Evolutionary conservation across 2,113 vertebrate genomes (phyloP), one percentile per base, ranked within the genome.

Genomic region (Pollimyrus isidori): DNA sequence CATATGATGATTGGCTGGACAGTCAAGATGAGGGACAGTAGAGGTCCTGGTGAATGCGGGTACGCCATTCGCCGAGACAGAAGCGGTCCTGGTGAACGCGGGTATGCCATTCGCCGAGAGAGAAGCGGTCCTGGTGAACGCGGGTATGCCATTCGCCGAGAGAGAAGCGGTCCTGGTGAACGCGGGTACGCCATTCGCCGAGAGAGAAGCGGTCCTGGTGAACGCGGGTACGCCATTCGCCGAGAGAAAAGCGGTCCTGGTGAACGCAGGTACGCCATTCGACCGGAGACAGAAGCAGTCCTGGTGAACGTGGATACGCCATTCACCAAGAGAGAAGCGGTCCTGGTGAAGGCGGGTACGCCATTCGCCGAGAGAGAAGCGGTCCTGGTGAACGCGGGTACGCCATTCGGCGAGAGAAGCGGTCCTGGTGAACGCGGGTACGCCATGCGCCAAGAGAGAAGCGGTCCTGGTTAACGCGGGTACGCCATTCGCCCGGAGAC

Each of bases 181-280:
- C 3, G 58, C 6, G 6, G 65, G 0, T 35, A 73, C 2, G 15
- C 11, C 26, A 35, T 65, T 65, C 10, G 62, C 5, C 6, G 3
- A 42, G 73, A 39, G 35, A 80, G 39, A 83, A 83, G 9, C 95
- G 93, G 86, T 7, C 45, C 45, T 49, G 48, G 23, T 3, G 58
- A 7, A 62, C 3, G 58, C 1, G 1, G 69, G 3, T 39, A 73
- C 2, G 17, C 11, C 26, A 39, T 69, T 69, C 3, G 62, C 6
- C 1, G 1, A 45, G 73, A 39, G 35, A 80, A 19, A 83, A 83
- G 9, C 95, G 93, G 86, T 7, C 45, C 4, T 49, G 48, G 23
- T 3, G 7, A 7, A 62, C 1, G n/a, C 2, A 2, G 69, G 3
- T 39, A 73, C 2, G 17, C 11, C 26, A 39, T 69, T 69, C 10